These are phyloP conservation scores for Lithophane ornitopus DNA, from an alignment of 2,888 invertebrate species.

Conservation along the genomic window DNA sequence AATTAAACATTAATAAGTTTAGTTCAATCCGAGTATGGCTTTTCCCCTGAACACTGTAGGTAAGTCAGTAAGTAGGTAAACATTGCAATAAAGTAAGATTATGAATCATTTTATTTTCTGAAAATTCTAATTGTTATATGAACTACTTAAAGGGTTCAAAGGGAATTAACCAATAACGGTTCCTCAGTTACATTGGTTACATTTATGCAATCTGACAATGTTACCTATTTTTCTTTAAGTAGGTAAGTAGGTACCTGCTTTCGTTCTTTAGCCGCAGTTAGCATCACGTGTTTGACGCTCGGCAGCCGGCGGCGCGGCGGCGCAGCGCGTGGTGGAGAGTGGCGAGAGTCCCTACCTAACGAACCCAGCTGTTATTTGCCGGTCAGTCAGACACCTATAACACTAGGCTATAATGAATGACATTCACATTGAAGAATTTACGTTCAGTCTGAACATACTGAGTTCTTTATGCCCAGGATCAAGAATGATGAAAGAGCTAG, in stretches of 20 bases:
- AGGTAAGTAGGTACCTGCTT: no score
- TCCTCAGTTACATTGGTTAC: no score
- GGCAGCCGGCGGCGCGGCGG: not conserved
- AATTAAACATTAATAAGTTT: constrained; percentile 1
- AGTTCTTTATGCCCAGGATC: not conserved
- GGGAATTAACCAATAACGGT: not conserved
- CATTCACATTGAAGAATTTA: no score
- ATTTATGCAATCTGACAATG: not conserved
- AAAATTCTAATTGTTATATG: no score
- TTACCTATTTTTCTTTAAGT: no score
- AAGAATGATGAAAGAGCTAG: not conserved
- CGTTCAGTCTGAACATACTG: not conserved
- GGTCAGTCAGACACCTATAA: not conserved
- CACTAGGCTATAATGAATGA: not conserved
- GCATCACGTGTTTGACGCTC: not conserved
- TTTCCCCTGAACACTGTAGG: not conserved
- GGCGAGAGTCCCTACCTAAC: no score
- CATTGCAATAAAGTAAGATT: not conserved
- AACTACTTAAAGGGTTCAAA: no score
- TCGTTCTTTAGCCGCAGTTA: not conserved
- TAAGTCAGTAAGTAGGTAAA: not conserved
- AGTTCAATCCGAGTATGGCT: not conserved
- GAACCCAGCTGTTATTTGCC: no score
- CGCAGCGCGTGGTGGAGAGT: not conserved
- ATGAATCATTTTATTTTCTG: not conserved